Conservation (phyloP, 2,888 invertebrate species). For the Sinohyriopsis cumingii region DNA sequence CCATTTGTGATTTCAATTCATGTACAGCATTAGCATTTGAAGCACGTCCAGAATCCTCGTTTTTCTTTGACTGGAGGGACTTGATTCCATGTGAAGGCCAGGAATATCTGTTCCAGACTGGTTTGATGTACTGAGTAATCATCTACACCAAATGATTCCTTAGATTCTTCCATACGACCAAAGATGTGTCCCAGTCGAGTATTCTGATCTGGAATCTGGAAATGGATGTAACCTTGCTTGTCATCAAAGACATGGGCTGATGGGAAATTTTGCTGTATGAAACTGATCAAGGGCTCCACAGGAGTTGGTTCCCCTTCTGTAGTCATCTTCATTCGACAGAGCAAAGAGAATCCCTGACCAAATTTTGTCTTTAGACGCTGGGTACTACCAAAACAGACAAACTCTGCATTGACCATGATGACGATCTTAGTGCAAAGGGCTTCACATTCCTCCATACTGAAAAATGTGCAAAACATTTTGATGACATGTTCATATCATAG, state of each 20-base stretch:
- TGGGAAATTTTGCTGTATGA: too few species aligned
- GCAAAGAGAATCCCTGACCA: slow-evolving; percentile 80
- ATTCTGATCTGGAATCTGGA: slow-evolving; percentile 53
- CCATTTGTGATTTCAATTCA: too few species aligned
- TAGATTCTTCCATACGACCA: slow-evolving; percentile 59
- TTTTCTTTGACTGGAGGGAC: slow-evolving; percentile 27
- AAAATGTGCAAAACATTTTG: slow-evolving; percentile 13
- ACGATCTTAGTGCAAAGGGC: slow-evolving; percentile 82
- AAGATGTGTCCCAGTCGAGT: slow-evolving; percentile 67
- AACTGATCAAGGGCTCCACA: too few species aligned
- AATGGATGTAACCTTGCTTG: slow-evolving; percentile 75
- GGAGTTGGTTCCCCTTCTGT: too few species aligned
- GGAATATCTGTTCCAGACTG: slow-evolving; percentile 70
- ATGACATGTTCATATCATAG: too few species aligned
- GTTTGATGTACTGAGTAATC: slow-evolving; percentile 69
- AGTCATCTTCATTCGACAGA: too few species aligned
- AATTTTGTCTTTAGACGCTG: slow-evolving; percentile 82
- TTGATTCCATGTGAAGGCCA: slow-evolving; percentile 70
- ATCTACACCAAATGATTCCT: slow-evolving; percentile 45
- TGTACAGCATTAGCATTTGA: too few species aligned
- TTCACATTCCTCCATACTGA: slow-evolving; percentile 90
- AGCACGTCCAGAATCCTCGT: too few species aligned
- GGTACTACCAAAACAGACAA: slow-evolving; percentile 82
- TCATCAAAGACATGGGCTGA: slow-evolving; percentile 73
- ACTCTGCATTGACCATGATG: slow-evolving; percentile 82